A percentile compares a stretch with the other conserved stretches of the same genome.
These are phyloP conservation scores for Cryptotermes secundus DNA, from an alignment of 1,140 invertebrate genomes.

Conservation along the genomic window DNA sequence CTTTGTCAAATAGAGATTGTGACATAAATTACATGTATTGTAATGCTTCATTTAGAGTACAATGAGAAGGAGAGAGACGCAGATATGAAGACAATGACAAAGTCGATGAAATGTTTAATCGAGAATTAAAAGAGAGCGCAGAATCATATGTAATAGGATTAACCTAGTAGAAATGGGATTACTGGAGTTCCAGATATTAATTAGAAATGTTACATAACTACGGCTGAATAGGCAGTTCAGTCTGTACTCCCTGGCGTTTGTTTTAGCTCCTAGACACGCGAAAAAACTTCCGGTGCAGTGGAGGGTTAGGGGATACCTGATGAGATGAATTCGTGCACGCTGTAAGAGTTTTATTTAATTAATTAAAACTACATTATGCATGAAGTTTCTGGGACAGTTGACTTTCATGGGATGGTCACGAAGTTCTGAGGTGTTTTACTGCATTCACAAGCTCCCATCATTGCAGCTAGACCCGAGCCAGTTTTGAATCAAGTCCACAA, in stretches of 20 bases:
- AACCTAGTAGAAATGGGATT: not conserved
- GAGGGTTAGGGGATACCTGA: too few species aligned
- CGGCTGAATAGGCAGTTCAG: not conserved
- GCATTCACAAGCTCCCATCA: too few species aligned
- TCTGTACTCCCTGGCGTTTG: not conserved
- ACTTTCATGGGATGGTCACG: too few species aligned
- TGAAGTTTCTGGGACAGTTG: too few species aligned
- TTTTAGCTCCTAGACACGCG: not conserved
- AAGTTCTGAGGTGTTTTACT: too few species aligned
- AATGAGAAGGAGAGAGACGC: not conserved
- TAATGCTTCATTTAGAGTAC: not conserved
- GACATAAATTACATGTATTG: not conserved
- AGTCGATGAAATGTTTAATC: slow-evolving; percentile 7
- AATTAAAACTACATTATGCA: too few species aligned
- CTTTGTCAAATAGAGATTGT: not conserved
- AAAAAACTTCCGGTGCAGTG: too few species aligned
- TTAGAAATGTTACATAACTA: not conserved
- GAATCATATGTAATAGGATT: not conserved
- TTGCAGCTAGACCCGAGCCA: too few species aligned
- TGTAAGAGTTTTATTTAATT: too few species aligned
- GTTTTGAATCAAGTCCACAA: too few species aligned
- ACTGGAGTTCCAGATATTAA: slow-evolving; percentile 13
- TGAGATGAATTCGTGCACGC: too few species aligned
- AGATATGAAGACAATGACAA: not conserved
- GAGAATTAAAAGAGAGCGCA: not conserved